These are phyloP conservation scores for Homalodisca vitripennis DNA, from an alignment of 1,140 invertebrate species.

Conservation along the genomic window DNA sequence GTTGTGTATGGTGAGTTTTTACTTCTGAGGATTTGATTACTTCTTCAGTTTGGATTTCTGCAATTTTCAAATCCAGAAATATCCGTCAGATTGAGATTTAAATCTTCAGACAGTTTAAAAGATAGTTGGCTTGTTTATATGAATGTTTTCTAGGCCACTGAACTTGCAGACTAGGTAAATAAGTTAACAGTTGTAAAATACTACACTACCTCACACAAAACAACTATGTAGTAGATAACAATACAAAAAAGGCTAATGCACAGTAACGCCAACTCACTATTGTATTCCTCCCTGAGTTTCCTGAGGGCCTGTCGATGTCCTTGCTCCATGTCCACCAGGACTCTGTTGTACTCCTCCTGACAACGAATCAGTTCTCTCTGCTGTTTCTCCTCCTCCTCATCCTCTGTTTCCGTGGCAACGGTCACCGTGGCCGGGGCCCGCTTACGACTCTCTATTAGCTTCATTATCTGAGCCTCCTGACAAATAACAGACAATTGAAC, in stretches of 20 bases:
- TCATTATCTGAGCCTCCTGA: slow-evolving; percentile 7
- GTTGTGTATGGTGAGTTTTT: too few relatives aligned
- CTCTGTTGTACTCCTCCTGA: not conserved
- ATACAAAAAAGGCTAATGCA: not conserved
- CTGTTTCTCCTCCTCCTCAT: not conserved
- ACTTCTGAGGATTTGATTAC: too few relatives aligned
- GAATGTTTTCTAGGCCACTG: too few relatives aligned
- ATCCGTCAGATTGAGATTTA: too few relatives aligned
- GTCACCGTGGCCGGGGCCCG: not conserved
- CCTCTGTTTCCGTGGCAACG: not conserved
- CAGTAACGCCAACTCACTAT: not conserved
- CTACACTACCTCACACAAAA: too few relatives aligned
- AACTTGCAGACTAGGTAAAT: too few relatives aligned
- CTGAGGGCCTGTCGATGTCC: not conserved
- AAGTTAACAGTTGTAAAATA: too few relatives aligned
- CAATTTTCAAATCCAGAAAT: too few relatives aligned
- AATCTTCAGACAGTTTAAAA: too few relatives aligned
- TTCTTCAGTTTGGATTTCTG: too few relatives aligned
- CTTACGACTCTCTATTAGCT: slow-evolving; percentile 16
- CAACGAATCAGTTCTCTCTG: not conserved
- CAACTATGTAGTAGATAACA: not conserved
- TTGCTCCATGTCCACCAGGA: not conserved
- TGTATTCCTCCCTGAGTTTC: not conserved
- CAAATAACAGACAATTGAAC: slow-evolving; percentile 1
- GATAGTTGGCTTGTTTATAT: too few relatives aligned